Evolutionary conservation across 1,140 invertebrate genomes (phyloP), one percentile per base, ranked within the genome.

Genomic region (Choristoneura fumiferana): DNA sequence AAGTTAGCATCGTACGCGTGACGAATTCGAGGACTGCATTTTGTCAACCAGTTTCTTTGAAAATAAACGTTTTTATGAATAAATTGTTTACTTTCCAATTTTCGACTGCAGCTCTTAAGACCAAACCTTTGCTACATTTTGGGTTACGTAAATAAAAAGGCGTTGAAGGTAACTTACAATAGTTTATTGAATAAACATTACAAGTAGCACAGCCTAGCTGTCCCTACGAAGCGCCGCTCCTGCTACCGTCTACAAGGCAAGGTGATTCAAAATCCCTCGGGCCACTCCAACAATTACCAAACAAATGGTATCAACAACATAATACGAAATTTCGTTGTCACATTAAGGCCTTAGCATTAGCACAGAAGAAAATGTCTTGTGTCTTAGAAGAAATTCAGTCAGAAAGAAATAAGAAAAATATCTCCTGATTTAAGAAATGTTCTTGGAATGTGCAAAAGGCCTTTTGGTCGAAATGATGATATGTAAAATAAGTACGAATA

Each of bases 181-280:
- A 84, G 63, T 87, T 87, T 87, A 87, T 85, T 87, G 78, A 84
- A 84, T 79, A 83, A 87, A 82, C 73, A 76, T 77, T 79, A 73
- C 63, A 72, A 45, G 53, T 73, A 81, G 79, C 82, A 85, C 82
- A 87, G 84, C 79, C 81, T 85, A 85, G 84, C 82, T 82, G 84
- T 74, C 66, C 65, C 81, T 85, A 85, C 68, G 71, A 80, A 81
- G 79, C 79, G 63, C 57, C 73, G 66, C 70, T 75, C 60, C 67
- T 49, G 39, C 58, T 69, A 76, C 60, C 38, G 54, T 49, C 58
- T 73, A 67, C 65, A 68, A 72, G 71, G 70, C 71, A 68, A 61
- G 52, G 65, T 67, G 68, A 67, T 65, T 57, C 17, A 60, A 58
- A 40, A n/a, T n/a, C n/a, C n/a, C 15, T n/a, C 43, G 8, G 43